Evolutionary conservation across 2,888 invertebrate species (phyloP), one percentile per base, ranked within the genome.

Genomic region (Drosophila kambysellisi): DNA sequence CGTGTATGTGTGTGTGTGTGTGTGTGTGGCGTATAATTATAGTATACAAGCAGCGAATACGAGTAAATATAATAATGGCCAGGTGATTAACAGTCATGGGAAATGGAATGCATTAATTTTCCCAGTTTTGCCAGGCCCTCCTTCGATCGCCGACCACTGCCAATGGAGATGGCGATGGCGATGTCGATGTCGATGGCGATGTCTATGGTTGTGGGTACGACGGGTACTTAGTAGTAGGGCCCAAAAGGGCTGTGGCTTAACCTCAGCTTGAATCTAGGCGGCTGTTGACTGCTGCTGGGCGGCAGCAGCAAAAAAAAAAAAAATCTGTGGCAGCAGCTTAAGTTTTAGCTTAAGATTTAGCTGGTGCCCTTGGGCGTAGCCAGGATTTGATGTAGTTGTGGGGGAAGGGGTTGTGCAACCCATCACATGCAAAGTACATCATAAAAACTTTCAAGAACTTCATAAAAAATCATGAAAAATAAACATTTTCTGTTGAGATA

Each of bases 71-170:
- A 87, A 87, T 87, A 87, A 87, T 88, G 83, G 79, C 75, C 71
- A 66, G 71, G 86, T 89, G 86, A 87, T 88, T 87, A 87, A 89
- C 76, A 88, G 81, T 82, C 86, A 88, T 87, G 90, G 86, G 88
- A 86, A 86, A 89, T 84, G 88, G 73, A 89, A 82, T 81, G 88
- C 71, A 79, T 73, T 76, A 79, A 71, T 88, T 88, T 87, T 89
- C 90, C 86, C 90, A 87, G 90, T 86, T 86, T 86, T 76, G 67
- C 59, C 63, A 41, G 52, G 37, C 58, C 63, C 65, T 60, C 71
- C 72, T 71, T 58, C 65, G 59, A 64, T 37, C 41, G 56, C 52
- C 39, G 35, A 25, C 48, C 63, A 63, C 29, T 57, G 59, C 37
- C 37, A 51, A 41, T 43, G 51, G 6, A 30, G n/a, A 30, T 51